Percentiles rank a stretch among this genome's conserved stretches.
Conservation (phyloP, 2,888 invertebrate genomes). For the Tipula unca region DNA sequence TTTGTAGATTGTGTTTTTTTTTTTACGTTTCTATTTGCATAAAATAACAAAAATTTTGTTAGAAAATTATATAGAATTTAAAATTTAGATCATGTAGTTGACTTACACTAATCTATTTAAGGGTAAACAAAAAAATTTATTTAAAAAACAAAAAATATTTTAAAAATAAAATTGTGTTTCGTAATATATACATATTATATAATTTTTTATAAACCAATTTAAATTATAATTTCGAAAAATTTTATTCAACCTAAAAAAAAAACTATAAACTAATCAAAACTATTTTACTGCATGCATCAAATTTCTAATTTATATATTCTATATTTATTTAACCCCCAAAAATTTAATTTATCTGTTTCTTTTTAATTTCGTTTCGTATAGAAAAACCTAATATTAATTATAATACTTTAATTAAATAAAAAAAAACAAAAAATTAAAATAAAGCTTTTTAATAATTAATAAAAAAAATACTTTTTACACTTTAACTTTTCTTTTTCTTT, state of each 20-base stretch:
- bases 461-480: neutral
- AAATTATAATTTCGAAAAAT: neutral
- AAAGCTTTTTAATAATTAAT: constrained; percentile 3
- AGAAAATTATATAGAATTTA: neutral
- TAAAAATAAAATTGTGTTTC: neutral
- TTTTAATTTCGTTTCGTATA: no score
- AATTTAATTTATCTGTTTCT: neutral
- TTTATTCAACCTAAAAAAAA: neutral
- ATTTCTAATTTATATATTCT: neutral
- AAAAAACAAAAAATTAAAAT: neutral
- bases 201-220: neutral
- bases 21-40: neutral
- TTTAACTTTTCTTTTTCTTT: neutral
- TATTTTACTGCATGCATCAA: neutral
- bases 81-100: neutral
- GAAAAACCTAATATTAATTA: neutral
- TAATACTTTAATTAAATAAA: neutral
- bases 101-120: neutral
- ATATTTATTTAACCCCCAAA: neutral
- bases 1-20: neutral
- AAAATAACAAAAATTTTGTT: neutral
- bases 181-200: no score
- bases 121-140: neutral
- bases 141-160: neutral
- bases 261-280: neutral